Evolutionary conservation across 2,113 vertebrate species (phyloP), one percentile per base, ranked within the genome.

Genomic region (Todiramphus chloris): DNA sequence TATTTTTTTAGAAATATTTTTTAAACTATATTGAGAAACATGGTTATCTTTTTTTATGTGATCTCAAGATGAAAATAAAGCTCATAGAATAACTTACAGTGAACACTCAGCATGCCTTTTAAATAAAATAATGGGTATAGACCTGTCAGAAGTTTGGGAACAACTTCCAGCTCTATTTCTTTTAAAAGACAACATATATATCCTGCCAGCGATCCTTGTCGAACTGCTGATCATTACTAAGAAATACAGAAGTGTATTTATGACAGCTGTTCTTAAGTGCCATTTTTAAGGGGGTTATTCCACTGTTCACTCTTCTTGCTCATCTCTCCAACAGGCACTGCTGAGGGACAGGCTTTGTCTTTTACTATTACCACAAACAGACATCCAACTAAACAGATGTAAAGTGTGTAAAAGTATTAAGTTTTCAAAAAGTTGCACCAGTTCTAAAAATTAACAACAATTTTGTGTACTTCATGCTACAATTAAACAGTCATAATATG

Each of bases 401-500:
- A 90, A 94, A 94, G 25, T 70, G 8, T 89, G 53, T 93, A 95
- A 96, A 79, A 95, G 66, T 79, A 92, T 93, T 88, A 84, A 91
- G 87, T 77, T 97, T 83, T 95, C 91, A 97, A 92, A 97, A 59
- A 96, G 90, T 72, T 94, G 35, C 68, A 90, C 73, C 43, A 83
- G 37, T 87, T 92, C 16, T 87, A 91, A 98, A 97, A 97, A 95
- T 95, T 44, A 85, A 84, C 67, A 95, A 73, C 91, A 90, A 93
- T 96, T 97, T 97, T 85, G 83, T 96, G 70, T 95, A 68, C 76
- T 96, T 89, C 79, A 85, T 2, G 68, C 14, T 94, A 86, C 94
- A 98, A 95, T 96, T 98, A 98, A 97, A 85, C 78, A 95, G 93
- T 97, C 96, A 98, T 95, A 97, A 94, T 96, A 96, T 44, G 58